Evolutionary conservation across 2,113 vertebrate genomes (phyloP).

Genomic region (Oplegnathus fasciatus): DNA sequence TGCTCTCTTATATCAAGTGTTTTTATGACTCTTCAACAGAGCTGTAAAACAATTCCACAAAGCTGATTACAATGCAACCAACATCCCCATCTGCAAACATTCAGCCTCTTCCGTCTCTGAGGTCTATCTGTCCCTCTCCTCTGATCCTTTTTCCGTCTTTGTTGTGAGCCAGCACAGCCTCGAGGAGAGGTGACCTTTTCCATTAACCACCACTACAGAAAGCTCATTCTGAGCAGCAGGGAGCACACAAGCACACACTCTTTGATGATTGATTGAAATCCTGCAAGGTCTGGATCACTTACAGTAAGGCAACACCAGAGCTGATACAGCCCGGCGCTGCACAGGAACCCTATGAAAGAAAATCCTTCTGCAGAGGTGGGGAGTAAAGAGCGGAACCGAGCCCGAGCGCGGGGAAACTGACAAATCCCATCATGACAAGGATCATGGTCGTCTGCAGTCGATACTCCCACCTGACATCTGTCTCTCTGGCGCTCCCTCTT

Average conservation of each 20-base stretch:
- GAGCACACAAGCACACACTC: slow-evolving; percentile 59
- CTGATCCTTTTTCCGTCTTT: slow-evolving; percentile 56
- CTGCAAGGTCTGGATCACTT: slow-evolving; percentile 78
- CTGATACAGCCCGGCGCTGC: slow-evolving; percentile 69
- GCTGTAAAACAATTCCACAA: neutral
- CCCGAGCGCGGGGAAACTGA: slow-evolving; percentile 53
- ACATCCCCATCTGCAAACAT: slow-evolving; percentile 17
- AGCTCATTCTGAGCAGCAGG: slow-evolving; percentile 73
- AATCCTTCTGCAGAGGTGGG: slow-evolving; percentile 69
- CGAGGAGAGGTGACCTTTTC: slow-evolving; percentile 79
- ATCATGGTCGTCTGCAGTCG: slow-evolving; percentile 51
- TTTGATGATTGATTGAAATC: slow-evolving; percentile 84
- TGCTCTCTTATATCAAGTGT: neutral
- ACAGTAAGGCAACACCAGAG: slow-evolving; percentile 81
- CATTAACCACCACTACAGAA: slow-evolving; percentile 74
- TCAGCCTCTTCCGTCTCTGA: slow-evolving; percentile 12
- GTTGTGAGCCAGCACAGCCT: slow-evolving; percentile 42
- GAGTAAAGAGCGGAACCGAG: slow-evolving; percentile 57
- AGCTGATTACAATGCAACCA: slow-evolving; percentile 37
- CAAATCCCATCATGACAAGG: slow-evolving; percentile 74
- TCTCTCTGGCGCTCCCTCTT: slow-evolving; percentile 14
- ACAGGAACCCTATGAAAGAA: slow-evolving; percentile 73
- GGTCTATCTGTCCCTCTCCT: slow-evolving; percentile 49
- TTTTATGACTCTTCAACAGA: slow-evolving; percentile 28
- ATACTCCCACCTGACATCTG: slow-evolving; percentile 62